A percentile compares a stretch with the other conserved stretches of the same genome.
These are phyloP conservation scores for Hepsetus odoe DNA, from an alignment of 2,113 vertebrate species.

Conservation along the genomic window DNA sequence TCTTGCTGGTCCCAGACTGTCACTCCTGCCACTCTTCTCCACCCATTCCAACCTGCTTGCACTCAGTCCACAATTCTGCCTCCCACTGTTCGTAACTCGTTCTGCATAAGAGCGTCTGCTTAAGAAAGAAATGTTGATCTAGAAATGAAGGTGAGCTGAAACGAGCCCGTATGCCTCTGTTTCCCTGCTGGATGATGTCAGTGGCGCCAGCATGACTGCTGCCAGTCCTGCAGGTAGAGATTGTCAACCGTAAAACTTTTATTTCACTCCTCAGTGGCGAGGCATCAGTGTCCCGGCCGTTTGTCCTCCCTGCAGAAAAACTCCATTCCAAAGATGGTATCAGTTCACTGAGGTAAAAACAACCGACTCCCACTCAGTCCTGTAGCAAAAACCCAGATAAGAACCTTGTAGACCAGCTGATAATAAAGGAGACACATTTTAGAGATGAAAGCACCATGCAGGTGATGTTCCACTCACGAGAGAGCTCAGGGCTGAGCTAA, in stretches of 20 bases:
- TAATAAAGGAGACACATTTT: constrained; percentile 11
- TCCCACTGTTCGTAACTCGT: too few relatives aligned
- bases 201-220: neutral
- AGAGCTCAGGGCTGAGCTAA: neutral
- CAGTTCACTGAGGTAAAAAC: constrained; percentile 53
- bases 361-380: constrained; percentile 19
- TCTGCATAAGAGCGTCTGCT: too few relatives aligned
- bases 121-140: neutral
- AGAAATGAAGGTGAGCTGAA: neutral
- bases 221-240: neutral
- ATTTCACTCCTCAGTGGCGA: constrained; percentile 61
- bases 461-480: neutral
- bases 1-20: too few relatives aligned
- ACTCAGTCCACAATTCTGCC: too few relatives aligned
- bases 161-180: neutral
- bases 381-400: constrained; percentile 43
- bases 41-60: too few relatives aligned
- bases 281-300: neutral
- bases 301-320: neutral
- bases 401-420: constrained; percentile 29
- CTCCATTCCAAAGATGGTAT: constrained; percentile 49
- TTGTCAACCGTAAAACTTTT: constrained; percentile 59
- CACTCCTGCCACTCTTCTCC: too few relatives aligned
- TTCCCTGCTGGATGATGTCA: constrained; percentile 1
- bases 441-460: constrained; percentile 1